A percentile compares a stretch with the other conserved stretches of the same genome.
These are phyloP conservation scores for Hippoglossus hippoglossus DNA, from an alignment of 2,797 vertebrate genomes.

Conservation along the genomic window DNA sequence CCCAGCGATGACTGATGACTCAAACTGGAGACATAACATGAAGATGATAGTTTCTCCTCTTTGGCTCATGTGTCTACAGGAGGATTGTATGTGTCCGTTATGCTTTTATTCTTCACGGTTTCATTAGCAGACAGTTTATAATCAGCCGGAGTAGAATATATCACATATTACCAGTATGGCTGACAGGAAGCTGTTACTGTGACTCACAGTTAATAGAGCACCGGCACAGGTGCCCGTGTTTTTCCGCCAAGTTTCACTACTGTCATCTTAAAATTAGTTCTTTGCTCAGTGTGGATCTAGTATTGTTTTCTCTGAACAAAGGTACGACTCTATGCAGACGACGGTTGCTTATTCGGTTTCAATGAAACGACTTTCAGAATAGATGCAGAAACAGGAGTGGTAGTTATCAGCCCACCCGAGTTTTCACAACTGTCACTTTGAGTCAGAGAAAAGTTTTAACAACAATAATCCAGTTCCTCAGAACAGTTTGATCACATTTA, in stretches of 20 bases:
- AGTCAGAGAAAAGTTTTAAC: too few relatives aligned
- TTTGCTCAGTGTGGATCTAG: neutral
- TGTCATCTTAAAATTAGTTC: conserved; percentile 19
- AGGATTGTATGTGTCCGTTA: too few relatives aligned
- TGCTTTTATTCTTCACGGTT: neutral
- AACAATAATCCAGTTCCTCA: too few relatives aligned
- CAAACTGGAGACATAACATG: conserved; percentile 3
- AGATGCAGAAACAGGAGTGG: neutral
- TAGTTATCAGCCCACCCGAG: neutral
- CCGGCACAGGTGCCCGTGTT: conserved; percentile 6
- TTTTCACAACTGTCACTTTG: neutral
- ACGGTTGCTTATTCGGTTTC: neutral
- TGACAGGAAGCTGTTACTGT: neutral
- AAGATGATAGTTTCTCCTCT: neutral
- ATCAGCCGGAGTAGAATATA: neutral
- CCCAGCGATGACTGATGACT: neutral
- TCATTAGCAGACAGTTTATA: too few relatives aligned
- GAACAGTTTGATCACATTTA: too few relatives aligned
- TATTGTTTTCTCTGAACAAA: neutral
- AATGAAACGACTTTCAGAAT: neutral
- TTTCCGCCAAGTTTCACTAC: conserved; percentile 35
- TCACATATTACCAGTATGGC: neutral
- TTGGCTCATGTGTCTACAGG: neutral
- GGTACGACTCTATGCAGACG: neutral
- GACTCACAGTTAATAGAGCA: neutral